Evolutionary conservation across 2,113 vertebrate species (phyloP).

Genomic region (Python bivittatus): DNA sequence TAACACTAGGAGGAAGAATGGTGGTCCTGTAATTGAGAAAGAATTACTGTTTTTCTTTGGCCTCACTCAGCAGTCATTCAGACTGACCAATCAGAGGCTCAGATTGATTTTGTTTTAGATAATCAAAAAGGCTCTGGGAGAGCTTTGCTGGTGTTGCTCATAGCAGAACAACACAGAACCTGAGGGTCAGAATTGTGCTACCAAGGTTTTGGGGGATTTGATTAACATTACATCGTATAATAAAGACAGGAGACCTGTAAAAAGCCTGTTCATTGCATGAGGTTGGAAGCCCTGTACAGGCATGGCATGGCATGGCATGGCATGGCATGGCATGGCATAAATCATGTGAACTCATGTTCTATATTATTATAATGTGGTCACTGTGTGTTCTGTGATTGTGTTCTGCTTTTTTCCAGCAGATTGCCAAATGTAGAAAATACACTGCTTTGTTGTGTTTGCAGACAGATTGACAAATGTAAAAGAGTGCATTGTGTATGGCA

Average conservation of each 20-base stretch:
- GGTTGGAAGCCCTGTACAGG: background rate
- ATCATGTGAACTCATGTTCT: background rate
- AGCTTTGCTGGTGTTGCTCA: background rate
- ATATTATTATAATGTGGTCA: background rate
- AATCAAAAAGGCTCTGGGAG: background rate
- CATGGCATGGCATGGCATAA: background rate
- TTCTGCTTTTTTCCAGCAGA: background rate
- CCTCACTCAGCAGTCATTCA: background rate
- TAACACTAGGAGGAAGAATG: background rate
- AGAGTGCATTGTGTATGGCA: background rate
- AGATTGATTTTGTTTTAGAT: background rate
- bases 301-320: background rate
- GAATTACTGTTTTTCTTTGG: background rate
- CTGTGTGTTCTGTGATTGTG: background rate
- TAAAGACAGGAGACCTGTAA: background rate
- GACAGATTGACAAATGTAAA: background rate
- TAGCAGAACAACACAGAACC: background rate
- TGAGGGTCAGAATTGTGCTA: background rate
- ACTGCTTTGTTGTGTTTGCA: background rate
- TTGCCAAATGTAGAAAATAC: background rate
- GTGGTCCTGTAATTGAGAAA: background rate
- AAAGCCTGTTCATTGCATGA: background rate
- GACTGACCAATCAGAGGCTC: background rate
- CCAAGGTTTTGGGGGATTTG: background rate
- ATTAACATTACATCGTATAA: background rate